These are phyloP conservation scores for Schizotus pectinicornis DNA, from an alignment of 2,888 invertebrate species.

Conservation along the genomic window DNA sequence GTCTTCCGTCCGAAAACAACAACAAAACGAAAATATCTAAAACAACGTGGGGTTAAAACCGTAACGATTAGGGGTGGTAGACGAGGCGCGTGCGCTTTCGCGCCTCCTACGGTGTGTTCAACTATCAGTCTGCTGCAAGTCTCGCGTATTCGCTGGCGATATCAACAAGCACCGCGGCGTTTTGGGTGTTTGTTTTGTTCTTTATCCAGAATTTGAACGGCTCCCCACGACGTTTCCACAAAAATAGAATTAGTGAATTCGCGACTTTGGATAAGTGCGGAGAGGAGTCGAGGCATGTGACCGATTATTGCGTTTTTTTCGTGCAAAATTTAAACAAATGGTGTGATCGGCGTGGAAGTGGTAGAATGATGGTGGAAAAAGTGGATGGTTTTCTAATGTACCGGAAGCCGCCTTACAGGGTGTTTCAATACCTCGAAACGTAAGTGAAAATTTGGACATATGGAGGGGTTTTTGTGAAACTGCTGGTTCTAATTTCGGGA, in stretches of 20 bases:
- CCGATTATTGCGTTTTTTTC: constrained; percentile 11
- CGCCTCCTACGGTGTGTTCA: constrained; percentile 26
- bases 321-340: constrained; percentile 41
- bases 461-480: no score
- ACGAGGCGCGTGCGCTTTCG: constrained; percentile 30
- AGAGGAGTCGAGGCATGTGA: not conserved
- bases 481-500: no score
- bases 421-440: constrained; percentile 85
- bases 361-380: constrained; percentile 71
- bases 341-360: constrained; percentile 32
- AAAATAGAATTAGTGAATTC: constrained; percentile 10
- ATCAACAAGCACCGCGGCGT: constrained; percentile 25
- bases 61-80: constrained; percentile 31
- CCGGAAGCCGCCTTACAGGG: constrained; percentile 80
- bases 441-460: constrained; percentile 60
- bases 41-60: constrained; percentile 14
- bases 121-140: constrained; percentile 33
- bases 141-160: constrained; percentile 31
- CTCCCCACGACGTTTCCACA: constrained; percentile 20
- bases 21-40: constrained; percentile 21
- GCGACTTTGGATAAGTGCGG: no score
- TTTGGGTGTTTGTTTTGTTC: constrained; percentile 11
- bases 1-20: constrained; percentile 4
- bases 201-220: constrained; percentile 11
- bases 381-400: constrained; percentile 81